These are phyloP conservation scores for Ericerus pela DNA, from an alignment of 1,140 invertebrate species.

Conservation along the genomic window DNA sequence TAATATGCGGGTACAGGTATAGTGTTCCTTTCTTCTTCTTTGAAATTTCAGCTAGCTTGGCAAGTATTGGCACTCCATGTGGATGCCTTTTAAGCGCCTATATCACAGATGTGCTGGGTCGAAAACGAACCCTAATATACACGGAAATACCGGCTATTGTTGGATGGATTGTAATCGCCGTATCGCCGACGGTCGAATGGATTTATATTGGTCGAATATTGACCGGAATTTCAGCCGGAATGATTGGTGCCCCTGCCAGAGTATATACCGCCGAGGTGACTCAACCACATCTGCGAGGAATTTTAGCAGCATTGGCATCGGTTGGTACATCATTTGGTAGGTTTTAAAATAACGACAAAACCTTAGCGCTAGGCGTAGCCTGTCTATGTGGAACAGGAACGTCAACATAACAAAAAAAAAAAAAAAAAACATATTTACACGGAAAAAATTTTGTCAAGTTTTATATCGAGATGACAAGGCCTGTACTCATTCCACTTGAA, in stretches of 20 bases:
- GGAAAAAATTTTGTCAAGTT: too few species aligned
- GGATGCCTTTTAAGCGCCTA: constrained; percentile 53
- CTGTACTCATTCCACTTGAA: too few species aligned
- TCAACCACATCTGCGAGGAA: constrained; percentile 49
- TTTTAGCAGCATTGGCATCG: constrained; percentile 45
- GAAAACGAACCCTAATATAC: constrained; percentile 46
- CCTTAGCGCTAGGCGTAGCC: too few species aligned
- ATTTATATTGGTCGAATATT: constrained; percentile 45
- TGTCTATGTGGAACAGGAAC: too few species aligned
- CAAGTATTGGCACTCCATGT: constrained; percentile 51
- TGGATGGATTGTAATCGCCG: constrained; percentile 48
- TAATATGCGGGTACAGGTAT: too few species aligned
- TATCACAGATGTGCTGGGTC: constrained; percentile 50
- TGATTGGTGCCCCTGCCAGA: constrained; percentile 50
- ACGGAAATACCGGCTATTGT: constrained; percentile 50
- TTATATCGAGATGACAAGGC: not conserved
- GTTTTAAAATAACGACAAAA: too few species aligned
- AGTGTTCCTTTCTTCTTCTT: too few species aligned
- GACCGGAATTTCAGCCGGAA: constrained; percentile 47
- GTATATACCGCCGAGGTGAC: constrained; percentile 53
- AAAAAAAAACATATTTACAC: too few species aligned
- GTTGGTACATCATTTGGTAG: constrained; percentile 32
- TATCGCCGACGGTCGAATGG: constrained; percentile 40
- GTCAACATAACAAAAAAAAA: too few species aligned
- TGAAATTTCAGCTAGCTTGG: constrained; percentile 50